Evolutionary conservation across 2,797 vertebrate species (phyloP), one percentile per base, ranked within the genome.

Genomic region (Intellagama lesueurii): DNA sequence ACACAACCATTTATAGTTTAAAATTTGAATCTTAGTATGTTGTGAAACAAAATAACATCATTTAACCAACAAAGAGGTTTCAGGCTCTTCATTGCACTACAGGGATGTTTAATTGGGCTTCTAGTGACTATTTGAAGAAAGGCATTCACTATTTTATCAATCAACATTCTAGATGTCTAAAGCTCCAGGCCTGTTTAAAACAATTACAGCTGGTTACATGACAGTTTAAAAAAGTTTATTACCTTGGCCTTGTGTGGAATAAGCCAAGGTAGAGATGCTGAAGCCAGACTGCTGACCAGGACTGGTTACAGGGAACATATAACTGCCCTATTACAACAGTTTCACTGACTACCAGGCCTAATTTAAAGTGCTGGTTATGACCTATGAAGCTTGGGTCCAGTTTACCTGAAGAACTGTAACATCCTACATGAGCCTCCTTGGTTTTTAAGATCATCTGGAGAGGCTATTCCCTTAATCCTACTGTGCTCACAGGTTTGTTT

Each of bases 11-110:
- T 93, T 88, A 64, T 64, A 26, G 4, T 69, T 91, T 91, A 70
- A 87, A 87, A 88, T 28, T 87, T 81, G 68, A 92, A 91, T 90
- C 88, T 64, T 87, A 86, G 26, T 66, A 79, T 49, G 1, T 30
- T 87, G 68, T 83, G 69, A 72, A 80, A 35, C 22, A 3, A 90
- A 89, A 88, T 89, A 7, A 84, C 88, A 85, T 76, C 4, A 56
- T 5, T 92, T 56, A 90, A 3, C 1, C 81, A 90, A 77, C 52
- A 68, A 8, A 66, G 84, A 72, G 22, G 80, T 11, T 52, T 90
- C 49, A 82, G 19, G 82, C 1, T 7, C 0, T 79, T 66, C 75
- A 44, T 81, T 91, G 40, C 88, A 56, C 16, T 69, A 89, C 24
- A 80, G 5, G 56, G 30, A 2, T 73, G 81, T 83, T 92, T 93